A percentile compares a stretch with the other conserved stretches of the same genome.
Conservation (phyloP, 2,888 invertebrate genomes). For the Stenotaenia linearis region DNA sequence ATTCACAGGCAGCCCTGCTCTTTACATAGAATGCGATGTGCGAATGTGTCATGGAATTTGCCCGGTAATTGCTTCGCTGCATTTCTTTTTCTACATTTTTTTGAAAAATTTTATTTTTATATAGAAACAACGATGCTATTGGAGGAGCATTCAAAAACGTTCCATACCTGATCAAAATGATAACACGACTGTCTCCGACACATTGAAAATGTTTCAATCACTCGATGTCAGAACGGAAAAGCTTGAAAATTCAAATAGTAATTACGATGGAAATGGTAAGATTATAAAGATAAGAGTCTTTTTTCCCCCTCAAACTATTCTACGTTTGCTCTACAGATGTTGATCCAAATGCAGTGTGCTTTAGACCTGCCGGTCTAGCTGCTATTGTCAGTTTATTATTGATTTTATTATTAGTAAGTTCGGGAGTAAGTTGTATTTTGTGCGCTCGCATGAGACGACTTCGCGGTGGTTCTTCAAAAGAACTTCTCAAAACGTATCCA, state of each 20-base stretch:
- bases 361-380: slow-evolving; percentile 36
- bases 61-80: slow-evolving; percentile 50
- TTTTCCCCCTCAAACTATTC: too few species aligned
- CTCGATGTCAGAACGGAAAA: slow-evolving; percentile 58
- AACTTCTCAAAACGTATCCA: slow-evolving; percentile 28
- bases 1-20: slow-evolving; percentile 86
- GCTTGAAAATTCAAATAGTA: not conserved
- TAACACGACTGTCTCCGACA: slow-evolving; percentile 65
- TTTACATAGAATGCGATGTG: slow-evolving; percentile 91
- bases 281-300: too few species aligned
- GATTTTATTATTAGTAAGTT: slow-evolving; percentile 64
- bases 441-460: slow-evolving; percentile 66
- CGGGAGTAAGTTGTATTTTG: slow-evolving; percentile 58
- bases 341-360: slow-evolving; percentile 32
- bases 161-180: slow-evolving; percentile 49
- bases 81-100: not conserved
- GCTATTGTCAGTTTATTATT: slow-evolving; percentile 62
- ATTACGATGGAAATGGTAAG: slow-evolving; percentile 28
- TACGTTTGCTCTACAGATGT: not conserved
- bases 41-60: slow-evolving; percentile 92
- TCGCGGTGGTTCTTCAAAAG: slow-evolving; percentile 40
- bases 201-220: slow-evolving; percentile 83
- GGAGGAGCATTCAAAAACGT: slow-evolving; percentile 46
- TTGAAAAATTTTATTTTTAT: not conserved
- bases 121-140: slow-evolving; percentile 42